Conservation (phyloP, 2,113 vertebrate species). For the Perca flavescens region DNA sequence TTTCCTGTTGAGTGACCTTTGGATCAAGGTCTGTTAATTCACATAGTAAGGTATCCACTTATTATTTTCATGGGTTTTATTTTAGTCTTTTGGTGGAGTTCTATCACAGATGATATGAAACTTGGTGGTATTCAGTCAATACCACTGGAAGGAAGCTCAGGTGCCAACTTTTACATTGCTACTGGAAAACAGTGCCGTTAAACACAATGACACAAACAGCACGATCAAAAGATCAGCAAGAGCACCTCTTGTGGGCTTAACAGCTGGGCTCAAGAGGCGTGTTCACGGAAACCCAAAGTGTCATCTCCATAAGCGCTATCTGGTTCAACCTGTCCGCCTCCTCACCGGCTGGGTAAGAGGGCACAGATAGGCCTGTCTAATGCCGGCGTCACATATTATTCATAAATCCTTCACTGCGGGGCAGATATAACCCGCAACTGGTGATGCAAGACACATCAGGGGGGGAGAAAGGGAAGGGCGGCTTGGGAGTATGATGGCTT, state of each 20-base stretch:
- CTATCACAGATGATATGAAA: not conserved
- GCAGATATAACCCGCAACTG: conserved; percentile 35
- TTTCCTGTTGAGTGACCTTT: conserved; percentile 17
- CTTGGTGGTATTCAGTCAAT: not conserved
- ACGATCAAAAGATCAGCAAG: conserved; percentile 31
- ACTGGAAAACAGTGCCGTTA: not conserved
- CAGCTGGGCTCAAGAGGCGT: conserved; percentile 40
- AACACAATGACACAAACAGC: conserved; percentile 9
- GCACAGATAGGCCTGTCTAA: conserved; percentile 56
- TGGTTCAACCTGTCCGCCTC: conserved; percentile 73
- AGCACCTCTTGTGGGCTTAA: conserved; percentile 34
- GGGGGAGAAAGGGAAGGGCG: not conserved
- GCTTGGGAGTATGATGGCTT: conserved; percentile 22
- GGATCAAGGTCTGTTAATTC: conserved; percentile 1
- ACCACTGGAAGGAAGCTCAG: not conserved
- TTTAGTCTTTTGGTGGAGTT: not conserved
- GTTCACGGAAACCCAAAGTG: conserved; percentile 68
- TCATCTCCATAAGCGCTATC: conserved; percentile 64
- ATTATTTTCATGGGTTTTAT: not conserved
- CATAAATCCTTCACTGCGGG: conserved; percentile 46
- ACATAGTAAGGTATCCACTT: not conserved
- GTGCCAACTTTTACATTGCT: not conserved
- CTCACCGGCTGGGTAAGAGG: conserved; percentile 46
- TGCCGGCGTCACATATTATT: conserved; percentile 49
- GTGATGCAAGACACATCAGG: conserved; percentile 35